Base-by-base conservation (phyloP, 1,140 invertebrate genomes). In the Himalopsyche phryganea region DNA sequence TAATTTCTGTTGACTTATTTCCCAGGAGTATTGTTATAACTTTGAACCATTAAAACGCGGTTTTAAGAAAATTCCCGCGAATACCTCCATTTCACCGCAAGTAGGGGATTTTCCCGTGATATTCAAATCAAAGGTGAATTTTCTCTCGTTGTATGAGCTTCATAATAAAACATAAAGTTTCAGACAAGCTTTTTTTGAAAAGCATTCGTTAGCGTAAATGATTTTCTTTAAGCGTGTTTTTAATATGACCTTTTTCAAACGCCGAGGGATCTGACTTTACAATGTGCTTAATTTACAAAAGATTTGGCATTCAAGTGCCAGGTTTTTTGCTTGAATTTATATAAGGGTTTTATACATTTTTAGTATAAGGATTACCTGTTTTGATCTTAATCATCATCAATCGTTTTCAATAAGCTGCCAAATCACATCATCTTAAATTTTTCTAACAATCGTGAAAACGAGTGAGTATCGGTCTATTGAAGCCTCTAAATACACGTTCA, bases 201-300 rank as follows among this genome's bases (percentile, higher is more conserved):
- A 56, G 53, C 53, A 56, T 47, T 56, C 53, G 33, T 36, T 48
- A 56, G 47, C 48, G 53, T 40, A 48, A 48, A 44, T 56, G 46
- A 36, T 44, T 28, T 20, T 13, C 23, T 47, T 48, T 32, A 28
- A 9, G 38, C 38, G 15, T 40, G 11, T 40, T 40, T 40, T 40
- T 40, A n/a, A 15, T 13, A 40, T 40, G 15, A 40, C 38, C 38
- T 40, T 40, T 40, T 40, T n/a, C n/a, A 40, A 15, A 11, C 38
- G 11, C n/a, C 38, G 4, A 4, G 38, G 38, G 38, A 40, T 13
- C 5, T n/a, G 2, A 2, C 42, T 48, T 56, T 33, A 56, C 54
- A 56, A 56, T 56, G 54, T 41, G 54, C 54, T 56, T 56, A 56
- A 56, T 56, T 56, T 41, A 56, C 54, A 56, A 56, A 56, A 49